Base-by-base conservation (phyloP, 2,113 vertebrate genomes). In the Paedocypris sp. region DNA sequence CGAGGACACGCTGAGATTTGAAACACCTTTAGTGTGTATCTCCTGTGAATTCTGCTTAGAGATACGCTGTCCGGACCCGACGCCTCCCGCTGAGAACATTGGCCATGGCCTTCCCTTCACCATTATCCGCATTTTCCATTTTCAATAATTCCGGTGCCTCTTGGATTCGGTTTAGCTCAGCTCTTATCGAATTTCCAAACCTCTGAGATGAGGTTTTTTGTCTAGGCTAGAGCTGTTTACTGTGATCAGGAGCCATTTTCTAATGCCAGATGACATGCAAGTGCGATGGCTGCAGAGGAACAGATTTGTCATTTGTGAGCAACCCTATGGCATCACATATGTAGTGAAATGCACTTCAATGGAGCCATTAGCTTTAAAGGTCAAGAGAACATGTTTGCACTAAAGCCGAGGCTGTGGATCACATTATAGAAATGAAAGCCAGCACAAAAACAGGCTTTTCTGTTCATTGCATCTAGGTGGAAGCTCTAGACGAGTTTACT, bases 61-160 rank as follows among this genome's bases (percentile, higher is more conserved):
- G 41, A 62, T 41, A 45, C 33, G 49, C 60, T 43, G 60, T 43
- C 60, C 52, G 48, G 33, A 53, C 39, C 23, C 28, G 53, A 53
- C 42, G 16, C 42, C 16, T 43, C 26, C 48, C 26, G 16, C 36
- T 18, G 18, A 23, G 43, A 35, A 53, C 12, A 52, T 26, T 52
- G 12, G 11, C 16, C n/a, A n/a, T 33, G 41, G 26, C 49, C 60
- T 50, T 29, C 15, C 19, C 47, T 13, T 18, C 25, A 15, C 60
- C n/a, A 29, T 52, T 42, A 41, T 52, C 38, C 11, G 10, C 59
- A 20, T 50, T 26, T 22, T 49, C 33, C 36, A 58, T 58, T 58
- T 58, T 38, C 26, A 43, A 43, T 58, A 58, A 58, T 58, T 29
- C 39, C 43, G 18, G 42, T 58, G 26, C 25, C 39, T 58, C 26